Evolutionary conservation across 2,888 invertebrate genomes (phyloP).

Genomic region (Microdon myrmicae): DNA sequence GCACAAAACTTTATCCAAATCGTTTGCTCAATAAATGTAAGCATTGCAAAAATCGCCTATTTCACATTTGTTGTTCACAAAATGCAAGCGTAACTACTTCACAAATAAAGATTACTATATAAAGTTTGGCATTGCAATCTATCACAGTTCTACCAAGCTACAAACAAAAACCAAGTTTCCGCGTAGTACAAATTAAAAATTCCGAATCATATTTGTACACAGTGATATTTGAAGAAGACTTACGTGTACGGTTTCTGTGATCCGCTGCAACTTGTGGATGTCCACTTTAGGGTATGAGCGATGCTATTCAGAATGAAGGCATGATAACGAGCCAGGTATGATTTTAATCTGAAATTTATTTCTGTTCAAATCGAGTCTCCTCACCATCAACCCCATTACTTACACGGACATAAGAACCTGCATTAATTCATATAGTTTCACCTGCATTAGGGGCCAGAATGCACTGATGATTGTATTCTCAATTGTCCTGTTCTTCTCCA

Average conservation of each 20-base stretch:
- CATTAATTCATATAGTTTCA: constrained; percentile 55
- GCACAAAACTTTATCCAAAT: no score
- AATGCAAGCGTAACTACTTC: no score
- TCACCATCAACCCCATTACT: constrained; percentile 30
- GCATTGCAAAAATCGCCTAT: no score
- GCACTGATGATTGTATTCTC: constrained; percentile 58
- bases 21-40: no score
- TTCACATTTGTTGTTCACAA: no score
- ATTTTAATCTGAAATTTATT: constrained; percentile 52
- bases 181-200: no score
- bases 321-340: constrained; percentile 56
- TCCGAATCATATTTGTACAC: no score
- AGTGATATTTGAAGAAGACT: constrained; percentile 35
- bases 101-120: no score
- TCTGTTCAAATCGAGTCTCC: background rate
- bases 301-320: constrained; percentile 54
- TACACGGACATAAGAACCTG: constrained; percentile 56
- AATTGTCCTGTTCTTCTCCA: constrained; percentile 56
- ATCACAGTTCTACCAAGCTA: no score
- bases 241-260: constrained; percentile 56
- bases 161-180: no score
- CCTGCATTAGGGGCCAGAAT: constrained; percentile 57
- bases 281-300: constrained; percentile 58
- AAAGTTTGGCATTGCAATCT: no score
- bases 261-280: constrained; percentile 53